Evolutionary conservation across 2,888 invertebrate species (phyloP).

Genomic region (Disparrhopalites patrizii): DNA sequence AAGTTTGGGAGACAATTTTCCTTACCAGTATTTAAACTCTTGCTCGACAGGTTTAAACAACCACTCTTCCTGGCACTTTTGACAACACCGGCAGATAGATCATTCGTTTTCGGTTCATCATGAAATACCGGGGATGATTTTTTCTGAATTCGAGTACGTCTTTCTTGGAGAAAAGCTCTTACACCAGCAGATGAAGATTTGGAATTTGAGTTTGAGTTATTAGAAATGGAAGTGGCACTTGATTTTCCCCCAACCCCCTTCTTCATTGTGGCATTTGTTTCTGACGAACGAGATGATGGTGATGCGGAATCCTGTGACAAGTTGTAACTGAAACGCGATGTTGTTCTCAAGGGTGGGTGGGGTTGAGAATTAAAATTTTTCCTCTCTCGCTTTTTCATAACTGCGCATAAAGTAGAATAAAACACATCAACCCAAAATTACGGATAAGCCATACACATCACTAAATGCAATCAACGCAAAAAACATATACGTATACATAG

Average conservation of each 20-base stretch:
- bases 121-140: slow-evolving; percentile 39
- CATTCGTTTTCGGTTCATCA: slow-evolving; percentile 65
- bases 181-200: slow-evolving; percentile 28
- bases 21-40: slow-evolving; percentile 67
- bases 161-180: slow-evolving; percentile 40
- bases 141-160: slow-evolving; percentile 31
- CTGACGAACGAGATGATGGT: too few relatives aligned
- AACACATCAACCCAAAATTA: too few relatives aligned
- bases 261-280: slow-evolving; percentile 15
- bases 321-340: too few relatives aligned
- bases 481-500: too few relatives aligned
- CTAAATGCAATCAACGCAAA: too few relatives aligned
- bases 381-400: too few relatives aligned
- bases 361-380: too few relatives aligned
- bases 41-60: slow-evolving; percentile 70
- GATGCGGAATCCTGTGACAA: too few relatives aligned
- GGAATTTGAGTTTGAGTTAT: neutral
- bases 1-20: neutral
- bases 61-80: slow-evolving; percentile 78
- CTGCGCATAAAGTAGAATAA: too few relatives aligned
- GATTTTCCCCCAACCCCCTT: slow-evolving; percentile 3
- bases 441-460: too few relatives aligned
- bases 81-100: slow-evolving; percentile 66
- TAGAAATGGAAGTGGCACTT: neutral
- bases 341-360: too few relatives aligned